Evolutionary conservation across 2,113 vertebrate species (phyloP).

Genomic region (Phodopus roborovskii): DNA sequence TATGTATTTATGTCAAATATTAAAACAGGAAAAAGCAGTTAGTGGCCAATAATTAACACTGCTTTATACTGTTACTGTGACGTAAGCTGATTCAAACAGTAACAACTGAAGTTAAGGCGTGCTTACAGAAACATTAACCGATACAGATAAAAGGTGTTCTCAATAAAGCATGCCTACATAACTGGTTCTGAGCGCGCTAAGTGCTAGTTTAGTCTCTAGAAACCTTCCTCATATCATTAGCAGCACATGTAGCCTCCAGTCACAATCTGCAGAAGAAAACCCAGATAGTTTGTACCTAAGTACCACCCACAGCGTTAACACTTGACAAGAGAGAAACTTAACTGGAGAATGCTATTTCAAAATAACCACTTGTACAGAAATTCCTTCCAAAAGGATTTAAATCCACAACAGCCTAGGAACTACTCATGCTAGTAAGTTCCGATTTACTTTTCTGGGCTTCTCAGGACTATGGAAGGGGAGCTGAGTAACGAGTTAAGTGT

Average conservation of each 20-base stretch:
- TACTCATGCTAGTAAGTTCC: slow-evolving; percentile 75
- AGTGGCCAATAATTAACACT: slow-evolving; percentile 1
- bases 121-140: slow-evolving; percentile 9
- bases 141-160: neutral
- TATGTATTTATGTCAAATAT: slow-evolving; percentile 29
- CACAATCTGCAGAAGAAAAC: slow-evolving; percentile 41
- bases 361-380: slow-evolving; percentile 47
- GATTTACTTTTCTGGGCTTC: slow-evolving; percentile 40
- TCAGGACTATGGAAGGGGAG: slow-evolving; percentile 66
- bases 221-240: neutral
- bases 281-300: neutral
- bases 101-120: slow-evolving; percentile 43
- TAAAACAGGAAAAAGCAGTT: slow-evolving; percentile 1
- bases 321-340: slow-evolving; percentile 27
- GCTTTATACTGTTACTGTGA: slow-evolving; percentile 50
- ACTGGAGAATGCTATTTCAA: slow-evolving; percentile 38
- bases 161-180: neutral
- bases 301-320: neutral
- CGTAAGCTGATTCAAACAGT: slow-evolving; percentile 34
- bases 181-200: neutral
- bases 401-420: slow-evolving; percentile 69
- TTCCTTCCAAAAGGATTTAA: slow-evolving; percentile 56
- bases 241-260: neutral
- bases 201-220: neutral
- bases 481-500: slow-evolving; percentile 81